Conservation (phyloP, 1,140 invertebrate genomes). For the Drosophila pallidifrons region DNA sequence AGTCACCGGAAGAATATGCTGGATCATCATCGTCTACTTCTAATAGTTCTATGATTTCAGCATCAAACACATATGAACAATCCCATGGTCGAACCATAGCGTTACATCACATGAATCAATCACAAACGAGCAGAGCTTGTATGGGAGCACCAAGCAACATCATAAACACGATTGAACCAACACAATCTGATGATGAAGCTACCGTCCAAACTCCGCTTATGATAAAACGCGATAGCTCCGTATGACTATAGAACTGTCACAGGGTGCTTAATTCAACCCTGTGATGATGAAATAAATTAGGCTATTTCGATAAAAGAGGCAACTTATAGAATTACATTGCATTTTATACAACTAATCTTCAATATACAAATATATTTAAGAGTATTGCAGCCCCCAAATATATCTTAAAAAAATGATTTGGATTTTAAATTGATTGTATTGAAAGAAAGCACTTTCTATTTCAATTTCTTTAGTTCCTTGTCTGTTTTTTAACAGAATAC, state of each 20-base stretch:
- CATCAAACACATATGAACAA: constrained; percentile 56
- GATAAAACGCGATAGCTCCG: constrained; percentile 87
- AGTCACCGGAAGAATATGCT: constrained; percentile 50
- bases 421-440: constrained; percentile 7
- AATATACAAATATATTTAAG: constrained; percentile 39
- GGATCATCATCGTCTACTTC: constrained; percentile 60
- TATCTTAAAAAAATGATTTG: constrained; percentile 7
- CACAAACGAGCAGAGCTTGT: constrained; percentile 63
- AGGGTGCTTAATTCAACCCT: constrained; percentile 75
- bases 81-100: constrained; percentile 71
- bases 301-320: constrained; percentile 40
- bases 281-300: constrained; percentile 55
- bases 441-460: constrained; percentile 6
- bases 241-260: constrained; percentile 86
- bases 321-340: constrained; percentile 32
- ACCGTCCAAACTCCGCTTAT: constrained; percentile 86
- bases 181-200: constrained; percentile 85
- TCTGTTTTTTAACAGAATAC: constrained; percentile 30
- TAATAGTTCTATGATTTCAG: constrained; percentile 63
- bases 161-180: constrained; percentile 65
- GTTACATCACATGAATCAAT: constrained; percentile 76
- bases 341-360: constrained; percentile 44
- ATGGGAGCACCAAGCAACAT: constrained; percentile 60
- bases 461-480: constrained; percentile 21
- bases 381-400: constrained; percentile 22